Conservation (phyloP, 2,113 vertebrate genomes). For the Seriola aureovittata region DNA sequence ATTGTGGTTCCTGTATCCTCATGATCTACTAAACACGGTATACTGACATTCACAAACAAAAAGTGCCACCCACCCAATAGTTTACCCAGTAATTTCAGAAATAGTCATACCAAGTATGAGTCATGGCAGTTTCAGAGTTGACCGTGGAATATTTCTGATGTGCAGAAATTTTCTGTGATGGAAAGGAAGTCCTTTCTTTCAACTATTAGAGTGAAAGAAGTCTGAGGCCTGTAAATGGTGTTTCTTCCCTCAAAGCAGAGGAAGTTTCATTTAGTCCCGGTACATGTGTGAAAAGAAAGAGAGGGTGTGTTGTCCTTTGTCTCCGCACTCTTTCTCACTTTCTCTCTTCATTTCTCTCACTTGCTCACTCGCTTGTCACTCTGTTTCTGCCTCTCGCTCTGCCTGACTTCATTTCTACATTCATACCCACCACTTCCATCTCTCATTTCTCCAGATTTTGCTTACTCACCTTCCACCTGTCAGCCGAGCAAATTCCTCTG, state of each 20-base stretch:
- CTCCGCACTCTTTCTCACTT: conserved; percentile 13
- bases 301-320: neutral
- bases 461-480: conserved; percentile 60
- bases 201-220: neutral
- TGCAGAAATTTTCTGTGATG: conserved; percentile 4
- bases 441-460: conserved; percentile 50
- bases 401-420: conserved; percentile 46
- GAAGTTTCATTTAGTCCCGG: neutral
- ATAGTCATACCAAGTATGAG: neutral
- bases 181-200: conserved; percentile 1
- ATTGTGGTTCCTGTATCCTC: neutral
- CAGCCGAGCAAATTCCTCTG: conserved; percentile 26
- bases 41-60: neutral
- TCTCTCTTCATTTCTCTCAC: conserved; percentile 33
- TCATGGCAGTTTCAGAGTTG: conserved; percentile 8
- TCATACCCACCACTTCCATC: conserved; percentile 39
- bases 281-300: neutral
- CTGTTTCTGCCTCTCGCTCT: conserved; percentile 15
- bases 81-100: neutral
- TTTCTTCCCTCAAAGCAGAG: neutral
- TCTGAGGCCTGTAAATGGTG: conserved; percentile 9
- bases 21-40: too few relatives aligned
- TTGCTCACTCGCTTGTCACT: conserved; percentile 29
- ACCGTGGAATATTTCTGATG: conserved; percentile 1
- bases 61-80: neutral